Conservation (phyloP, 2,113 vertebrate genomes). For the Philantomba maxwellii region DNA sequence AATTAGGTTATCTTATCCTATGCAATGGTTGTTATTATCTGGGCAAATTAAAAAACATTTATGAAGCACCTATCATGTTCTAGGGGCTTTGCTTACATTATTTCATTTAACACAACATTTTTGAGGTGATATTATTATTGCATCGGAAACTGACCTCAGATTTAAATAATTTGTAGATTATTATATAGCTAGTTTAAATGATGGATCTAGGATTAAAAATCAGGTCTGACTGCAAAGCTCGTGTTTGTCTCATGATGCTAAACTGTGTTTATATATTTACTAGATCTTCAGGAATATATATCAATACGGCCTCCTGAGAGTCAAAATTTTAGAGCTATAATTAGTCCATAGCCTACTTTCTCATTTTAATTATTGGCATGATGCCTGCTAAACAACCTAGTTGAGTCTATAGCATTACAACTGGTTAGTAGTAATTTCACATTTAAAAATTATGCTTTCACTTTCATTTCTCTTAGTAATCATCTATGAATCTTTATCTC, state of each 20-base stretch:
- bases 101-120: background rate
- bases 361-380: background rate
- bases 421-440: background rate
- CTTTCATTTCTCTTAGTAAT: background rate
- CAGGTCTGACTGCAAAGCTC: background rate
- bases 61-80: background rate
- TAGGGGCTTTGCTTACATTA: background rate
- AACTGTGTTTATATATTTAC: background rate
- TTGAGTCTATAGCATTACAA: background rate
- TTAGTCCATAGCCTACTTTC: background rate
- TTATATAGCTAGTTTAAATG: background rate
- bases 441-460: background rate
- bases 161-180: background rate
- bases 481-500: background rate
- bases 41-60: background rate
- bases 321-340: background rate
- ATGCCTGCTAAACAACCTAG: background rate
- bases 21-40: background rate
- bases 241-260: background rate
- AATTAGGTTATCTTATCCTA: background rate
- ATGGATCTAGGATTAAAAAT: background rate
- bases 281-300: background rate
- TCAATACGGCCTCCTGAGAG: background rate
- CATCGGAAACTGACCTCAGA: background rate
- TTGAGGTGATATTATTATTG: background rate